Conservation (phyloP, 2,888 invertebrate species). For the Drosophila dives region DNA sequence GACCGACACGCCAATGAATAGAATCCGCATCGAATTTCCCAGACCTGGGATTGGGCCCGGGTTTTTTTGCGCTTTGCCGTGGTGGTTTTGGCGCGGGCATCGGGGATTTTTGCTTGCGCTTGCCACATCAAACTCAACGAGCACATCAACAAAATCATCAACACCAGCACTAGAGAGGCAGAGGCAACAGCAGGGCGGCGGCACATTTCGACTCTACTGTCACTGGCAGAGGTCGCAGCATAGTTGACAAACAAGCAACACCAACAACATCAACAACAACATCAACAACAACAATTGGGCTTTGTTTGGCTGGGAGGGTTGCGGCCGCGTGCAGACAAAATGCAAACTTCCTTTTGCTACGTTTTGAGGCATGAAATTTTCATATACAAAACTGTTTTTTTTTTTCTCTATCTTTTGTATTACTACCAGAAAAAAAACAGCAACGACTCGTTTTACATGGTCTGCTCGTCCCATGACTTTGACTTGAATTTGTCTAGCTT, state of each 20-base stretch:
- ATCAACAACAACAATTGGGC: constrained; percentile 55
- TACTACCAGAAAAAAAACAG: constrained; percentile 3
- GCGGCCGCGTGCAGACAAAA: constrained; percentile 65
- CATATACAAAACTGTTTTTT: constrained; percentile 28
- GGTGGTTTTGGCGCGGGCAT: constrained; percentile 6
- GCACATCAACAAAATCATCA: constrained; percentile 78
- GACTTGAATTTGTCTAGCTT: constrained; percentile 70
- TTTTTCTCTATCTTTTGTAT: background rate
- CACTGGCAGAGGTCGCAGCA: constrained; percentile 58
- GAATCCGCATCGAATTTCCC: constrained; percentile 83
- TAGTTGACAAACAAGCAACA: constrained; percentile 84
- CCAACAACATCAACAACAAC: constrained; percentile 79
- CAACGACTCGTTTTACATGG: constrained; percentile 54
- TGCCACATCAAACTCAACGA: constrained; percentile 74
- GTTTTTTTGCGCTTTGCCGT: constrained; percentile 23
- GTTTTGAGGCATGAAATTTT: constrained; percentile 58
- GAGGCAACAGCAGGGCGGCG: constrained; percentile 38
- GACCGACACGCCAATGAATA: constrained; percentile 80
- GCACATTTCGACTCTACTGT: constrained; percentile 33
- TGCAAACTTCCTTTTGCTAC: constrained; percentile 69
- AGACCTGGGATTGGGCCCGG: constrained; percentile 50
- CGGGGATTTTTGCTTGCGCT: constrained; percentile 12
- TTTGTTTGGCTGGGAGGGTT: constrained; percentile 55
- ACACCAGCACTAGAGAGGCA: constrained; percentile 49
- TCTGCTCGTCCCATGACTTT: constrained; percentile 58